These are phyloP conservation scores for Ceyx cyanopectus DNA, from an alignment of 2,113 vertebrate species.

Conservation along the genomic window DNA sequence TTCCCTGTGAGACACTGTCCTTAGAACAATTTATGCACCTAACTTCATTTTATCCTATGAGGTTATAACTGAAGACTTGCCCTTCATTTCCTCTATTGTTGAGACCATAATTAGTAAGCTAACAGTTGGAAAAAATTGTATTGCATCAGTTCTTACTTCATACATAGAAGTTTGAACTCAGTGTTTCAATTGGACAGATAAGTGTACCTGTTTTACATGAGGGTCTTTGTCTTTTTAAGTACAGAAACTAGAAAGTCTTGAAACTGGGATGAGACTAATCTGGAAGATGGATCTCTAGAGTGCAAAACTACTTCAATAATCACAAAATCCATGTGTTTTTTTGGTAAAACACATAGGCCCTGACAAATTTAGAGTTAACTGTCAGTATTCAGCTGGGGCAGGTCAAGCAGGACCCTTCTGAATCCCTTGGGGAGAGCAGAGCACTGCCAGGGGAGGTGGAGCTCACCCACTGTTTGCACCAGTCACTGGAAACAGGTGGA, in stretches of 20 bases:
- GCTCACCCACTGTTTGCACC: rapidly evolving
- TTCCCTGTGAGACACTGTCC: neutral
- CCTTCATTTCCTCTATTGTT: neutral
- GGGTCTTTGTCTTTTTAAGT: neutral
- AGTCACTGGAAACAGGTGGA: rapidly evolving
- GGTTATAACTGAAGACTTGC: neutral
- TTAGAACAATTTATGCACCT: neutral
- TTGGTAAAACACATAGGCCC: rapidly evolving
- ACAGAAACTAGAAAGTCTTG: neutral
- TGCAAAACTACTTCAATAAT: neutral
- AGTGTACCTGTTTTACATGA: rapidly evolving
- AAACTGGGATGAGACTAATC: rapidly evolving
- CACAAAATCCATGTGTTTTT: rapidly evolving
- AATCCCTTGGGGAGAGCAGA: rapidly evolving
- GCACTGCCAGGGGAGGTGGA: neutral
- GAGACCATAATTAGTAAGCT: neutral
- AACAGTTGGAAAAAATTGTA: neutral
- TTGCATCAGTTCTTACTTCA: neutral
- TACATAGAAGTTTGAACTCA: neutral
- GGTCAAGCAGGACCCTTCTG: rapidly evolving
- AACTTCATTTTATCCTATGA: neutral
- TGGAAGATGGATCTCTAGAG: neutral
- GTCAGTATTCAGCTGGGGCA: rapidly evolving
- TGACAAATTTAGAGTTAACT: rapidly evolving
- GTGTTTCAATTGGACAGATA: neutral